Evolutionary conservation across 1,140 invertebrate genomes (phyloP).

Genomic region (Drosophila hydei): DNA sequence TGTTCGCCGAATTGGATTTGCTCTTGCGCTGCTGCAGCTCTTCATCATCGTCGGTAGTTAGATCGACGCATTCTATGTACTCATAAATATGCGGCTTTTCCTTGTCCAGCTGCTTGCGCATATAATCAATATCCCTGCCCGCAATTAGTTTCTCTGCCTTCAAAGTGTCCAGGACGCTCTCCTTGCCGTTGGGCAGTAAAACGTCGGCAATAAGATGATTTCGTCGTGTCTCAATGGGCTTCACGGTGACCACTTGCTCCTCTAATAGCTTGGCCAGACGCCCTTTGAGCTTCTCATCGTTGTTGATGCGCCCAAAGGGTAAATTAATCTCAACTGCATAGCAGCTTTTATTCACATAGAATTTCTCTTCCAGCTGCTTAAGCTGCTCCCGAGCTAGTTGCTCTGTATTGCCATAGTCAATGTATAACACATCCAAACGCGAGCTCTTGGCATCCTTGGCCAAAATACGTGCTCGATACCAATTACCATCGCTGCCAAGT

Average conservation of each 20-base stretch:
- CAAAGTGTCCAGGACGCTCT: conserved; percentile 58
- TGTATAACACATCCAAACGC: conserved; percentile 86
- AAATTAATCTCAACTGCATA: conserved; percentile 85
- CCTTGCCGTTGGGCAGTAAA: conserved; percentile 31
- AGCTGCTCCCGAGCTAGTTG: conserved; percentile 84
- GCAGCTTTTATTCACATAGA: conserved; percentile 84
- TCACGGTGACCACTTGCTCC: conserved; percentile 68
- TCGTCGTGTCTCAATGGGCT: conserved; percentile 76
- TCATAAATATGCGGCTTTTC: conserved; percentile 70
- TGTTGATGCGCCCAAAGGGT: conserved; percentile 60
- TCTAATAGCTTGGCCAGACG: conserved; percentile 50
- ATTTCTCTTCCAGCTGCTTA: conserved; percentile 85
- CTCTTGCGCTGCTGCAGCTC: conserved; percentile 45
- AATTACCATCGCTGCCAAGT: conserved; percentile 86
- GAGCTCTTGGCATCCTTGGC: conserved; percentile 79
- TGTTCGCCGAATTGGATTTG: conserved; percentile 26
- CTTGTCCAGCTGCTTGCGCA: conserved; percentile 75
- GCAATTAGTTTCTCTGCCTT: conserved; percentile 57
- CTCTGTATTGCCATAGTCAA: conserved; percentile 92
- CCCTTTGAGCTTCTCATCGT: conserved; percentile 54
- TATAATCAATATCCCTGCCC: conserved; percentile 67
- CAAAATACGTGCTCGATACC: conserved; percentile 88
- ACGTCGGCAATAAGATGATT: conserved; percentile 72
- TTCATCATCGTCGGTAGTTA: conserved; percentile 75
- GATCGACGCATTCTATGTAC: conserved; percentile 75